Percentiles rank a stretch among this genome's conserved stretches.
These are phyloP conservation scores for Fundulus diaphanus DNA, from an alignment of 2,797 vertebrate species.

Conservation along the genomic window DNA sequence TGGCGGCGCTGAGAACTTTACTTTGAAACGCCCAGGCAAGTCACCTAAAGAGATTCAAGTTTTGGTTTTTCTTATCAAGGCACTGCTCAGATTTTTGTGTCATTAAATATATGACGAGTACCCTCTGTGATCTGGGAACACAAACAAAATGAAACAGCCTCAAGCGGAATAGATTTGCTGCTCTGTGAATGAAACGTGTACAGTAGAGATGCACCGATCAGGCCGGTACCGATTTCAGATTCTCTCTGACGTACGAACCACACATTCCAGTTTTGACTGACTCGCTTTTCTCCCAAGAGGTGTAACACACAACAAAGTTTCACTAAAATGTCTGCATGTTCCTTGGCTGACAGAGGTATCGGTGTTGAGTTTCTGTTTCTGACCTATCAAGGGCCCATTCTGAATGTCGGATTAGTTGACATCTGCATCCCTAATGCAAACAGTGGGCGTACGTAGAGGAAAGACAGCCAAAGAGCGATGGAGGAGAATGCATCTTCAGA, in stretches of 20 bases:
- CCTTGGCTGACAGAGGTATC: not conserved
- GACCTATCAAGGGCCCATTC: not conserved
- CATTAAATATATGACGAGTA: slow-evolving; percentile 18
- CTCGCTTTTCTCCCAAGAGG: not conserved
- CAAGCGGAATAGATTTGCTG: slow-evolving; percentile 1
- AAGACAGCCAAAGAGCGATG: slow-evolving; percentile 20
- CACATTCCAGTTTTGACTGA: not conserved
- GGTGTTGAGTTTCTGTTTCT: not conserved
- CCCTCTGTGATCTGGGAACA: slow-evolving; percentile 6
- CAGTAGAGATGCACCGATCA: not conserved
- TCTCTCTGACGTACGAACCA: not conserved
- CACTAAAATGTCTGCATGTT: not conserved
- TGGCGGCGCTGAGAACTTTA: slow-evolving; percentile 45
- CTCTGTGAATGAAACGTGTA: not conserved
- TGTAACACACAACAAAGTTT: not conserved
- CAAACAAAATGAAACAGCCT: slow-evolving; percentile 5
- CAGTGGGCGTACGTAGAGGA: slow-evolving; percentile 20
- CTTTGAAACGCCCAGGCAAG: slow-evolving; percentile 48
- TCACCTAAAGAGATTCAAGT: slow-evolving; percentile 34
- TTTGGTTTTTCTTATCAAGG: slow-evolving; percentile 30
- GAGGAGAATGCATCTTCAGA: slow-evolving; percentile 48
- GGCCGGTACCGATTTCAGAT: not conserved
- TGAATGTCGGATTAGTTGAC: not conserved
- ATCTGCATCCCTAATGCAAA: slow-evolving; percentile 6
- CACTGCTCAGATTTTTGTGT: slow-evolving; percentile 26